Conservation (phyloP, 2,113 vertebrate species). For the Muntiacus reevesi region DNA sequence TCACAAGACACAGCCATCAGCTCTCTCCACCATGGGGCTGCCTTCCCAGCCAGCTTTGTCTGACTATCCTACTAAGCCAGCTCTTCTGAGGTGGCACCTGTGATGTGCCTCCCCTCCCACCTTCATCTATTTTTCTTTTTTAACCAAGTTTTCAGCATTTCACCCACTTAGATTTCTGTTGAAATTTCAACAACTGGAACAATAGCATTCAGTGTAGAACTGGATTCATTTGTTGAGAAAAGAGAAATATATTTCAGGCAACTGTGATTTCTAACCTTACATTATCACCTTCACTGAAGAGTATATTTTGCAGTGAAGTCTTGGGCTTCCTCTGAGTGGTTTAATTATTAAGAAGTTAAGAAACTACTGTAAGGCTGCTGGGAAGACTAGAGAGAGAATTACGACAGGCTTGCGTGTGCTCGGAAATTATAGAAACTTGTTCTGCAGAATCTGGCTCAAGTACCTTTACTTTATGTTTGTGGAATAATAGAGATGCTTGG, state of each 20-base stretch:
- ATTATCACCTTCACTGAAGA: not conserved
- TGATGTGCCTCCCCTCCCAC: not conserved
- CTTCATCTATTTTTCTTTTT: not conserved
- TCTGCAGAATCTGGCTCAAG: not conserved
- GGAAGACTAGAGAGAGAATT: not conserved
- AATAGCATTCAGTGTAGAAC: not conserved
- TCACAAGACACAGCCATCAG: not conserved
- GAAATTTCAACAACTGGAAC: not conserved
- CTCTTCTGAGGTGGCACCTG: not conserved
- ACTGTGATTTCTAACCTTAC: not conserved
- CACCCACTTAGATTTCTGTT: not conserved
- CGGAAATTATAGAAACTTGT: not conserved
- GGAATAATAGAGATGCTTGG: not conserved
- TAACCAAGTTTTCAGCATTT: not conserved
- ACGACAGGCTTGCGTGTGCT: not conserved
- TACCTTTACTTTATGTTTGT: not conserved
- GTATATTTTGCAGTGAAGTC: conserved; percentile 2
- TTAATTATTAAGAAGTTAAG: conserved; percentile 14
- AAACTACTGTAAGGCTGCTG: not conserved
- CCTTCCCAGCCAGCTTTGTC: not conserved
- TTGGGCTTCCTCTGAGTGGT: not conserved
- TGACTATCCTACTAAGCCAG: not conserved
- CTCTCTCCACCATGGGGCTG: not conserved
- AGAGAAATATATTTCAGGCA: not conserved
- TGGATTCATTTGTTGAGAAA: not conserved